Base-by-base conservation (phyloP, 2,888 invertebrate genomes). In the Dynastes maya region DNA sequence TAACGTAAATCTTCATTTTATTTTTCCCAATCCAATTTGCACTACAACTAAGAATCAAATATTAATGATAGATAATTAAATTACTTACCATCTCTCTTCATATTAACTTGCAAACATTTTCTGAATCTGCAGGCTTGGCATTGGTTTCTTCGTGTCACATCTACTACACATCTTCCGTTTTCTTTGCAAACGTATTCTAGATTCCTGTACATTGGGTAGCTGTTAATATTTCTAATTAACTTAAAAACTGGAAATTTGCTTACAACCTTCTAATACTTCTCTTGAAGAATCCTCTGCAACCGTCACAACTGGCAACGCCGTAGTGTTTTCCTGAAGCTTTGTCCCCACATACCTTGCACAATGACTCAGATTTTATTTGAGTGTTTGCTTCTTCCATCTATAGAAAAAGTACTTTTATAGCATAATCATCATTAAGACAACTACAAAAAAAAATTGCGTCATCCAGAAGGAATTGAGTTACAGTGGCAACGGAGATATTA, bases 241-340 rank as follows among this genome's bases (percentile, higher is more conserved):
- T 27, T 27, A 71, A 51, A 55, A n/a, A n/a, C 13, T 2, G 13
- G 40, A 13, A 16, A 40, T 8, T 6, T 9, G 22, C 13, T 45
- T 45, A 29, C 86, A 90, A 95, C 95, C 95, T 92, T 86, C 98
- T 91, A 83, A 98, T 97, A 86, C 96, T 96, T 82, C 97, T 90
- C 88, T 98, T 98, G 91, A 98, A 98, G 90, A 98, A 98, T 3
- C 98, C 98, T 72, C 98, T 90, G 87, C 97, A 97, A 51, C 95
- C 95, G 87, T 95, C 95, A 88, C 97, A 97, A 71, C 95, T 95
- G 0, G 96, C 93, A 4, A 97, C 97, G 0, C 97, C 97, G 88
- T 97, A 97, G 89, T 97, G 97, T 86, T 97, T 97, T 11, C 96
- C 96, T 0, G 92, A 92, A 8, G 95, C 94, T 87, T 94, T 94